These are phyloP conservation scores for Achlya flavicornis DNA, from an alignment of 2,888 invertebrate species.

Conservation along the genomic window DNA sequence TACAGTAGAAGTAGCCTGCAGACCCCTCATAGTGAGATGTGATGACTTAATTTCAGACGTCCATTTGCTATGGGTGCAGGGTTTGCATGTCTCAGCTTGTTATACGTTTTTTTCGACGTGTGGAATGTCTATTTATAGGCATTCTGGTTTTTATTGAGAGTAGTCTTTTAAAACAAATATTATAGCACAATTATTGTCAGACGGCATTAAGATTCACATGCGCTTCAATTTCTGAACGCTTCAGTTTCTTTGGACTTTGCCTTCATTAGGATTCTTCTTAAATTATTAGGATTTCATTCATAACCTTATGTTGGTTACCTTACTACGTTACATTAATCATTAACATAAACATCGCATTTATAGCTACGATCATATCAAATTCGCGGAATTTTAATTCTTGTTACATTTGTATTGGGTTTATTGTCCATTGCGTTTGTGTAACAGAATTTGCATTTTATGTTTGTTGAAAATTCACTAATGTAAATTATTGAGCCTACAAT, in stretches of 20 bases:
- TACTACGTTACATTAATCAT: not conserved
- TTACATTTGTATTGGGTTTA: not conserved
- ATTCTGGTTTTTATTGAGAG: slow-evolving; percentile 1
- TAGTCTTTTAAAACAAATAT: not conserved
- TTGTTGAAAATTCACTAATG: slow-evolving; percentile 4
- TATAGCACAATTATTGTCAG: not conserved
- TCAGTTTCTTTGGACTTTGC: no score
- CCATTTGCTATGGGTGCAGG: slow-evolving; percentile 67
- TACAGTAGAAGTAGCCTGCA: slow-evolving; percentile 57
- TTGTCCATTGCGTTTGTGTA: not conserved
- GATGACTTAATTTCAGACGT: slow-evolving; percentile 75
- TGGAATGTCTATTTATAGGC: slow-evolving; percentile 3
- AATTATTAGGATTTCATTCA: no score
- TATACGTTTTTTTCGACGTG: slow-evolving; percentile 6
- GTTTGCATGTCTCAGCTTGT: slow-evolving; percentile 42
- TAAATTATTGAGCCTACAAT: not conserved
- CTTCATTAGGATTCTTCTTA: no score
- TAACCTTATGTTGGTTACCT: no score
- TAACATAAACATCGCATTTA: slow-evolving; percentile 3
- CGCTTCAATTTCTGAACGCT: no score
- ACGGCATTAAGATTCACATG: no score
- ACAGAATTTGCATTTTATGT: slow-evolving; percentile 1
- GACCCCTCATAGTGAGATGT: slow-evolving; percentile 66
- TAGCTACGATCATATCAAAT: not conserved
- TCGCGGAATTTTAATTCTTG: slow-evolving; percentile 3